Conservation (phyloP, 2,888 invertebrate species). For the Hirtodrosophila confusa region DNA sequence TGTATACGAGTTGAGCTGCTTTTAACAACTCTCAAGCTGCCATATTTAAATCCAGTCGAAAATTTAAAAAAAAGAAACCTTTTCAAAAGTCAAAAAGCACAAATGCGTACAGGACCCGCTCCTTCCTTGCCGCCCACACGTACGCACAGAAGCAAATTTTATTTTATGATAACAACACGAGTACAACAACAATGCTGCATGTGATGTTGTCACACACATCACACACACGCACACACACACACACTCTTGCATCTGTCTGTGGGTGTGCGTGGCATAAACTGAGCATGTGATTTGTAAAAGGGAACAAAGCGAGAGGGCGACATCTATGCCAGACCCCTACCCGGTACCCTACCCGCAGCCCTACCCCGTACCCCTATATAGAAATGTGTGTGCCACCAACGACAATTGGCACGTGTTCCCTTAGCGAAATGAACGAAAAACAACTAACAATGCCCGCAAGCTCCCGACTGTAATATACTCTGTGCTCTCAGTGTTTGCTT, state of each 20-base stretch:
- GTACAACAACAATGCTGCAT: constrained; percentile 41
- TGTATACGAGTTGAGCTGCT: constrained; percentile 36
- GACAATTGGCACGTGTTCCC: constrained; percentile 63
- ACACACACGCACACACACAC: constrained; percentile 19
- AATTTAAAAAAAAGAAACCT: constrained; percentile 19
- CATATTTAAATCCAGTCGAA: constrained; percentile 56
- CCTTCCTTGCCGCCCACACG: constrained; percentile 34
- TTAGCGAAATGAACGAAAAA: constrained; percentile 11
- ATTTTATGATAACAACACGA: constrained; percentile 65
- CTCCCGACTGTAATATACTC: too few species aligned
- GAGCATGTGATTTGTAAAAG: constrained; percentile 68
- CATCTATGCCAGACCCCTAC: constrained; percentile 19
- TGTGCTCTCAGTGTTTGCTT: too few species aligned
- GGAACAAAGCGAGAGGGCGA: constrained; percentile 50
- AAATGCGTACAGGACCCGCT: constrained; percentile 13
- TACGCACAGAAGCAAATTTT: constrained; percentile 63
- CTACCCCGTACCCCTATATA: constrained; percentile 3
- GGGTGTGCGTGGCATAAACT: constrained; percentile 50
- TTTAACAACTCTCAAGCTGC: constrained; percentile 45
- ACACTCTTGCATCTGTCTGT: constrained; percentile 10
- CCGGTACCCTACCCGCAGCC: neutral
- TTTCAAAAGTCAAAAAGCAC: constrained; percentile 52
- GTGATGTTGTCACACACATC: constrained; percentile 51
- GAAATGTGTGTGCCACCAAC: constrained; percentile 22
- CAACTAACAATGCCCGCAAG: neutral